phyloP scores from a whole-genome alignment of 2,888 invertebrate genomes.

The Pachliopta kotzebuea region DNA sequence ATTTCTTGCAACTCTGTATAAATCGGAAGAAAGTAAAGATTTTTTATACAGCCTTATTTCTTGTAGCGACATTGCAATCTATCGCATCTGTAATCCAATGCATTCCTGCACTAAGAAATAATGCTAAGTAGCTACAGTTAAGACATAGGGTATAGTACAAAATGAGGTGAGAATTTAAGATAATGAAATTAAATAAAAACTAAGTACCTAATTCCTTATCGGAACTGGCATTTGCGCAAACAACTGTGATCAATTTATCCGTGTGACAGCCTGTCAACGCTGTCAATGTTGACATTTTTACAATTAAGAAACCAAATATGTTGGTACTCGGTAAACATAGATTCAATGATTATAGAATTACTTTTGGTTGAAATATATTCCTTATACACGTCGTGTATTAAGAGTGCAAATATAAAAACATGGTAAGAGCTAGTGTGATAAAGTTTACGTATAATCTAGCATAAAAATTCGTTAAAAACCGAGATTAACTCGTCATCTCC shows the following conservation, averaged over 20 bases:
- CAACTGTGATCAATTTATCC: constrained; percentile 76
- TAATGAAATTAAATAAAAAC: constrained; percentile 66
- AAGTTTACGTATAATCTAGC: constrained; percentile 53
- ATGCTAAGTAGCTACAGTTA: too few relatives aligned
- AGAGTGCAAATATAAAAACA: constrained; percentile 30
- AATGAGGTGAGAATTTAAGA: constrained; percentile 38
- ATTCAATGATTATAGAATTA: constrained; percentile 41
- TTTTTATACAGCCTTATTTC: constrained; percentile 59
- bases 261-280: constrained; percentile 71
- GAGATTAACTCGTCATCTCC: constrained; percentile 77
- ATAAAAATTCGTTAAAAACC: constrained; percentile 72
- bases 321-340: constrained; percentile 59
- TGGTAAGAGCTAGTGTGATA: constrained; percentile 33
- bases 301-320: constrained; percentile 76
- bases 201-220: constrained; percentile 65
- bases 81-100: neutral
- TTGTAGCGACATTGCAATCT: too few relatives aligned
- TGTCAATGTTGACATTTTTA: constrained; percentile 74
- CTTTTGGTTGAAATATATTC: constrained; percentile 43
- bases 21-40: constrained; percentile 69
- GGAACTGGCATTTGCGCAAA: constrained; percentile 72
- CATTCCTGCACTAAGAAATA: too few relatives aligned
- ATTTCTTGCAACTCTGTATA: constrained; percentile 54
- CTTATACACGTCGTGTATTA: constrained; percentile 40
- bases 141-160: constrained; percentile 32